A percentile compares a stretch with the other conserved stretches of the same genome.
These are phyloP conservation scores for Microchirus variegatus DNA, from an alignment of 2,797 vertebrate species.

Conservation along the genomic window DNA sequence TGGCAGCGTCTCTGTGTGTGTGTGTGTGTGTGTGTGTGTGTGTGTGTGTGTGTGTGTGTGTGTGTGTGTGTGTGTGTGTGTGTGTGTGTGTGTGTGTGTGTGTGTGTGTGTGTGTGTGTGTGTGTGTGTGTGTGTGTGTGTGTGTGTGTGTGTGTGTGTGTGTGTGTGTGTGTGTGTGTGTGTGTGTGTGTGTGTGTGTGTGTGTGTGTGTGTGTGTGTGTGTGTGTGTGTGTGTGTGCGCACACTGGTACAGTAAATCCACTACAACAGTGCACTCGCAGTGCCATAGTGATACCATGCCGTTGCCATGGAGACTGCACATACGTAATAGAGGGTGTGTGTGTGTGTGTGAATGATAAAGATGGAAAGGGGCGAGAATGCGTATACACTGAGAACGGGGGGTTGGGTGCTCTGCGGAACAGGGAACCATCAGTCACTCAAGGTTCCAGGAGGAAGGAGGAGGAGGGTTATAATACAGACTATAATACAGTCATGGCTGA, in stretches of 20 bases:
- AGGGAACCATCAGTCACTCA: conserved; percentile 60
- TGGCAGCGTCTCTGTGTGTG: too few relatives aligned
- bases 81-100: too few relatives aligned
- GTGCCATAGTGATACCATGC: conserved; percentile 68
- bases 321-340: conserved; percentile 67
- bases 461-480: conserved; percentile 13
- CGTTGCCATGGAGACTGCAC: conserved; percentile 83
- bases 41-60: too few relatives aligned
- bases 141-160: too few relatives aligned
- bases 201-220: too few relatives aligned
- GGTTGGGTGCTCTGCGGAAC: conserved; percentile 55
- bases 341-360: conserved; percentile 44
- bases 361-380: conserved; percentile 25
- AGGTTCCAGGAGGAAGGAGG: conserved; percentile 35
- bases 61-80: too few relatives aligned
- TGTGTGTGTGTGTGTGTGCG: too few relatives aligned
- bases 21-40: too few relatives aligned
- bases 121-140: too few relatives aligned
- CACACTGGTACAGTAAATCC: conserved; percentile 59
- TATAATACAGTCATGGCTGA: conserved; percentile 32
- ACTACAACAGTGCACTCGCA: conserved; percentile 64
- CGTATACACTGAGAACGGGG: conserved; percentile 42
- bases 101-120: too few relatives aligned
- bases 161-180: too few relatives aligned
- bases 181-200: too few relatives aligned